Percentiles rank a stretch among this genome's conserved stretches.
phyloP scores from a whole-genome alignment of 2,113 vertebrate genomes.

The Capreolus pygargus region DNA sequence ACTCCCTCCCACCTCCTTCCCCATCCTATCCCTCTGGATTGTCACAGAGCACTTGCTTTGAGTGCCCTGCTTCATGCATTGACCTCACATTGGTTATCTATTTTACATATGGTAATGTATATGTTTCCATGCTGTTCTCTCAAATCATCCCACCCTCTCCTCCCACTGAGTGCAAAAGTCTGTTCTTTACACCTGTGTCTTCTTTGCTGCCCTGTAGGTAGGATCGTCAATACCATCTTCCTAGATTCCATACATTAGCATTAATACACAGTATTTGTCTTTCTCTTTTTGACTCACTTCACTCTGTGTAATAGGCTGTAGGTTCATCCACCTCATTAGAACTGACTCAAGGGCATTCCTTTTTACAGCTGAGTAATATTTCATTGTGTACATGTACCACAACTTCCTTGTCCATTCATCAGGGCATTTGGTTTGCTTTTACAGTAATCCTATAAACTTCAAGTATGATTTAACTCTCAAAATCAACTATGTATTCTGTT shows the following conservation, averaged over 20 bases:
- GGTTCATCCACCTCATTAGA: neutral
- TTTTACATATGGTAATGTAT: neutral
- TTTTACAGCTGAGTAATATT: neutral
- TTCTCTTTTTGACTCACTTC: neutral
- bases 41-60: neutral
- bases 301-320: neutral
- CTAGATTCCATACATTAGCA: neutral
- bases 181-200: neutral
- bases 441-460: neutral
- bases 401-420: neutral
- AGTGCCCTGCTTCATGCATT: neutral
- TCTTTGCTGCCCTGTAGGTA: neutral
- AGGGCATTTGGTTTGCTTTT: neutral
- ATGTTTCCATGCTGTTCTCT: neutral
- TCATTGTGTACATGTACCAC: neutral
- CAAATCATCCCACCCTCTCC: neutral
- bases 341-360: neutral
- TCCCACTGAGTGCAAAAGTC: neutral
- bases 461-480: neutral
- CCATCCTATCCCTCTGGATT: neutral
- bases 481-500: neutral
- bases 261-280: neutral
- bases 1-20: neutral
- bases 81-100: neutral
- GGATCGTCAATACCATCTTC: neutral